Percentiles rank a stretch among this genome's conserved stretches.
Conservation (phyloP, 1,140 invertebrate species). For the Drosophila mayri region DNA sequence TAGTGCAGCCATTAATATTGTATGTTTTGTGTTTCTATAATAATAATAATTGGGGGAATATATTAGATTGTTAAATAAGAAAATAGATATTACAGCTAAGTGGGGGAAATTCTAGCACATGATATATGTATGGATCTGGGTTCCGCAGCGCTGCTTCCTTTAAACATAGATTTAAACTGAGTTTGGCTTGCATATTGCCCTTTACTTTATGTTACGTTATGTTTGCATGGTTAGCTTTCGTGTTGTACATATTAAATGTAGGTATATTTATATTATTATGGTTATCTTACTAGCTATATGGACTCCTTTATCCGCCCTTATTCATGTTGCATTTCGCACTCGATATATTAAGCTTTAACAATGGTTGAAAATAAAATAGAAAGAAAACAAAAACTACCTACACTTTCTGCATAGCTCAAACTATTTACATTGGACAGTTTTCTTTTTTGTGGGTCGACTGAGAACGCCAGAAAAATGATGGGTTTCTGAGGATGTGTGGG, state of each 20-base stretch:
- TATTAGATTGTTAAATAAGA: constrained; percentile 62
- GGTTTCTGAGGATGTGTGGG: constrained; percentile 10
- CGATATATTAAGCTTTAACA: constrained; percentile 67
- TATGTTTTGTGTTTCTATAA: constrained; percentile 29
- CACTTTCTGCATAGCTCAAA: constrained; percentile 52
- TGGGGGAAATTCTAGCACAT: constrained; percentile 50
- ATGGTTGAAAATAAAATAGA: constrained; percentile 59
- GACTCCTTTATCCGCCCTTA: constrained; percentile 36
- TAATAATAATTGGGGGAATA: constrained; percentile 46
- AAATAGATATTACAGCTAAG: constrained; percentile 46
- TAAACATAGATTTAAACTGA: constrained; percentile 63
- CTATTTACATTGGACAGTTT: constrained; percentile 78
- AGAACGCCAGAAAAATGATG: constrained; percentile 19
- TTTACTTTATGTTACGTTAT: constrained; percentile 18
- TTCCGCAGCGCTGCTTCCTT: constrained; percentile 27
- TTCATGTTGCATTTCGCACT: constrained; percentile 49
- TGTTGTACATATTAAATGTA: constrained; percentile 59
- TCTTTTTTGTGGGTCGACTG: constrained; percentile 3
- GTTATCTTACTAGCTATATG: constrained; percentile 47
- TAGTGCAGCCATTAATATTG: constrained; percentile 75
- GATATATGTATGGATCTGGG: constrained; percentile 49
- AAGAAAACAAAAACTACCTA: constrained; percentile 62
- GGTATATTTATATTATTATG: constrained; percentile 51
- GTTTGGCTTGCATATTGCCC: constrained; percentile 78
- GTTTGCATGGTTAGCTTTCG: constrained; percentile 66